Evolutionary conservation across 2,888 invertebrate species (phyloP), one percentile per base, ranked within the genome.

Genomic region (Epirrhoe alternata): DNA sequence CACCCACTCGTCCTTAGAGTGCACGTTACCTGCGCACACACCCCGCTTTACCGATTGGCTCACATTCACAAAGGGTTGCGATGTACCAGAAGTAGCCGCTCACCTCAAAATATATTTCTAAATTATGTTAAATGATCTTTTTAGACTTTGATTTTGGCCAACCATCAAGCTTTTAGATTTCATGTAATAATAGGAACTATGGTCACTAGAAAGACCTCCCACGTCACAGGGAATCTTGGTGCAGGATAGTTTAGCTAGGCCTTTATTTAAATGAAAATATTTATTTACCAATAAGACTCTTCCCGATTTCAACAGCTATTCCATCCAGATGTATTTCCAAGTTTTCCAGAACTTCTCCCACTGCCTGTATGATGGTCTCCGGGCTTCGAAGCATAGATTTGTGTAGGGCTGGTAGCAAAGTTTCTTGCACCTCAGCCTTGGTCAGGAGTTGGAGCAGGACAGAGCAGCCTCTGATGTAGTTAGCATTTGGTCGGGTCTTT

Each of bases 301-400:
- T 97, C 14, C 97, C 97, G 56, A 99, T 94, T 75, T 97, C 97
- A 49, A 94, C 86, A 6, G 96, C 96, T 85, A 96, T 96, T 56
- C 95, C 95, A 80, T 97, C 97, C 31, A 98, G 93, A 82, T 97
- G 96, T 5, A 98, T 86, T 61, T 95, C 94, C 6, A 98, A 83
- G 60, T 95, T 95, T 6, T 94, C 94, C 30, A 98, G 87, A 67
- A 98, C 95, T 55, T 96, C 94, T 0, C 97, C 97, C 45, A 98
- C 96, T 16, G 96, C 95, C 84, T 97, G 95, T 17, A 98, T 94
- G 70, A 97, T 96, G 60, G 98, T 95, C 94, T 99, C 99, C 0
- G 99, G 99, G 89, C 97, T 98, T 58, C 99, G 93, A 33, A 99
- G 92, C 95, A 99, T 96, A 17, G 98, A 96, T 85, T 98, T 98